Evolutionary conservation across 2,888 invertebrate genomes (phyloP).

Genomic region (Ferdinandea cuprea): DNA sequence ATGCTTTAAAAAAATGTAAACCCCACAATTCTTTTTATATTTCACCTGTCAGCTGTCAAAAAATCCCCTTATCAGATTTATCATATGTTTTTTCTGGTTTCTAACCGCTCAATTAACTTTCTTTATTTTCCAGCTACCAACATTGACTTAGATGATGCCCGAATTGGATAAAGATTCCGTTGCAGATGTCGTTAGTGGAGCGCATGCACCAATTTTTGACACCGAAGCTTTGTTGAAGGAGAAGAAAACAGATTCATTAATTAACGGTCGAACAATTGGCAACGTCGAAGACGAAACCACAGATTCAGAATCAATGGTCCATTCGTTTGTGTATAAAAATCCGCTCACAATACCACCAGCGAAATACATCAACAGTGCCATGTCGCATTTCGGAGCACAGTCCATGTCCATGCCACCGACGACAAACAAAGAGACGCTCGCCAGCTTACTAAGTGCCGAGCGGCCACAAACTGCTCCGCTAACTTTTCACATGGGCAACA

Average conservation of each 20-base stretch:
- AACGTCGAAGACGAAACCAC: constrained; percentile 72
- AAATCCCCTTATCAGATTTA: no score
- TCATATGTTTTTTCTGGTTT: background rate
- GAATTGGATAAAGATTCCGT: constrained; percentile 82
- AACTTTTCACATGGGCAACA: constrained; percentile 61
- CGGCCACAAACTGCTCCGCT: constrained; percentile 68
- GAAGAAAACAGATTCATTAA: constrained; percentile 75
- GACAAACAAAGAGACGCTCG: constrained; percentile 52
- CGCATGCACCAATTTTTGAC: constrained; percentile 79
- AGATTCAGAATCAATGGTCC: constrained; percentile 71
- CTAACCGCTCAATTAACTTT: background rate
- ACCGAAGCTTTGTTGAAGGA: constrained; percentile 76
- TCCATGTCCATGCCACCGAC: constrained; percentile 50
- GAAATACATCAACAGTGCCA: constrained; percentile 61
- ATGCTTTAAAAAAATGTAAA: no score
- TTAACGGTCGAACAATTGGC: constrained; percentile 55
- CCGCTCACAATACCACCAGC: constrained; percentile 80
- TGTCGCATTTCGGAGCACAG: constrained; percentile 51
- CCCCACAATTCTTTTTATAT: no score
- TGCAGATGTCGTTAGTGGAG: constrained; percentile 81
- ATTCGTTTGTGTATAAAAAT: constrained; percentile 81
- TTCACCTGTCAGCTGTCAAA: no score
- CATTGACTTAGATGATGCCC: constrained; percentile 81
- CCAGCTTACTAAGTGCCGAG: constrained; percentile 56
- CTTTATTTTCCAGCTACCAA: background rate